A percentile compares a stretch with the other conserved stretches of the same genome.
Conservation (phyloP, 1,140 invertebrate species). For the Euglossa dilemma region DNA sequence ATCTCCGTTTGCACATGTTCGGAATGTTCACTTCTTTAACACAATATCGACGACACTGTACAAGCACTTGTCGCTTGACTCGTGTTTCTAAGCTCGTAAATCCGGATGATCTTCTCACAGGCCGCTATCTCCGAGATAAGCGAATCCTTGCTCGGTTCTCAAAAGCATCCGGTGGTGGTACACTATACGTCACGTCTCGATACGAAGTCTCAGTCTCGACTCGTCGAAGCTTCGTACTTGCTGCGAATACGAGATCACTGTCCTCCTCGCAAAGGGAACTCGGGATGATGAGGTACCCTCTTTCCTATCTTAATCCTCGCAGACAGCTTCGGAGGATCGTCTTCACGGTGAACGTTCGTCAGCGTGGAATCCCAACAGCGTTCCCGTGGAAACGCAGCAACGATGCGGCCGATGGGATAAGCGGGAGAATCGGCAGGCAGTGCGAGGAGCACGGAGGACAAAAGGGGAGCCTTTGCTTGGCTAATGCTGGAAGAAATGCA, state of each 20-base stretch:
- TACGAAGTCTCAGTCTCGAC: background rate
- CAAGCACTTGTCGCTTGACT: background rate
- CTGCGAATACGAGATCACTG: background rate
- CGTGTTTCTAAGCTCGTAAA: background rate
- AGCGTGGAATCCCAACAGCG: background rate
- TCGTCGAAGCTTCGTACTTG: background rate
- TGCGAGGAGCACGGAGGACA: background rate
- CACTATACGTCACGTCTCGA: background rate
- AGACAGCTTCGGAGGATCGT: background rate
- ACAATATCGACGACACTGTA: constrained; percentile 38
- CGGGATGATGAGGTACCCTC: background rate
- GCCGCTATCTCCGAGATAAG: background rate
- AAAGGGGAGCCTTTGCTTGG: background rate
- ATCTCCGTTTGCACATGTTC: constrained; percentile 9
- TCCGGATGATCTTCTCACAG: background rate
- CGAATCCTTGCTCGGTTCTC: background rate
- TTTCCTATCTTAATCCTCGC: background rate
- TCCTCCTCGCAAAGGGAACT: too few relatives aligned
- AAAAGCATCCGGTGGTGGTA: background rate
- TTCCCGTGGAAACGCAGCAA: background rate
- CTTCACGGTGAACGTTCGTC: background rate
- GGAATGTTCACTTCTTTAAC: constrained; percentile 31
- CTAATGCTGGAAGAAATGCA: background rate
- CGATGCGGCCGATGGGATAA: background rate
- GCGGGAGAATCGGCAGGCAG: background rate